These are phyloP conservation scores for Myotis findleyi DNA, from an alignment of 2,797 vertebrate species.

Conservation along the genomic window DNA sequence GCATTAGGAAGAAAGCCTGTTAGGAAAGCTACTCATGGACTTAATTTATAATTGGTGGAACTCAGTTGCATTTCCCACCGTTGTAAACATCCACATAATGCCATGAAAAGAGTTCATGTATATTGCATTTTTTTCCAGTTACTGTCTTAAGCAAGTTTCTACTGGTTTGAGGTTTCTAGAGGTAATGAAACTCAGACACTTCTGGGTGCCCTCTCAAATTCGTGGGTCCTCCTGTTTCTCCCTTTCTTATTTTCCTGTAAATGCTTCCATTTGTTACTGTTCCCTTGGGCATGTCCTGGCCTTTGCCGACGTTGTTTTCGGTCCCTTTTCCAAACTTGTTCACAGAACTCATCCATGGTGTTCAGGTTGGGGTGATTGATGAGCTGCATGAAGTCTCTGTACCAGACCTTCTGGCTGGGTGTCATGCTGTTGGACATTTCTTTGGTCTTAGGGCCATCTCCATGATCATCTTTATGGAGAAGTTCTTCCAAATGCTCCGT, in stretches of 20 bases:
- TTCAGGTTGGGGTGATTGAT: constrained; percentile 98
- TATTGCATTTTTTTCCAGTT: constrained; percentile 93
- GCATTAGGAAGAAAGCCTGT: constrained; percentile 78
- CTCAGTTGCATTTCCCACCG: constrained; percentile 85
- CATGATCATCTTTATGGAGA: constrained; percentile 92
- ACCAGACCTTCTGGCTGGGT: constrained; percentile 96
- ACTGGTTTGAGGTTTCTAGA: constrained; percentile 89
- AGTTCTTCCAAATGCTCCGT: constrained; percentile 94
- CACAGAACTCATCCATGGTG: constrained; percentile 98
- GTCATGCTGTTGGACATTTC: constrained; percentile 89
- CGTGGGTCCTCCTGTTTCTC: constrained; percentile 99
- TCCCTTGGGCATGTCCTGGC: constrained; percentile 90
- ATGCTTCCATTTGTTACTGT: constrained; percentile 97
- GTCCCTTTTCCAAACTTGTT: constrained; percentile 99
- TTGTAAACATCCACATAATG: constrained; percentile 94
- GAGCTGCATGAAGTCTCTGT: constrained; percentile 98
- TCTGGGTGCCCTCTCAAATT: constrained; percentile 97
- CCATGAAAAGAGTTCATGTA: constrained; percentile 89
- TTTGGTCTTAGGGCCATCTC: constrained; percentile 86
- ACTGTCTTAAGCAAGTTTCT: constrained; percentile 91
- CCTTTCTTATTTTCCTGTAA: constrained; percentile 98
- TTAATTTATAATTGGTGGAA: constrained; percentile 87
- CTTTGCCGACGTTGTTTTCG: constrained; percentile 95
- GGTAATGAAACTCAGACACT: constrained; percentile 94
- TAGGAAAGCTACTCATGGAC: constrained; percentile 85